Conservation (phyloP, 2,113 vertebrate genomes). For the Planiliza haematocheilus region DNA sequence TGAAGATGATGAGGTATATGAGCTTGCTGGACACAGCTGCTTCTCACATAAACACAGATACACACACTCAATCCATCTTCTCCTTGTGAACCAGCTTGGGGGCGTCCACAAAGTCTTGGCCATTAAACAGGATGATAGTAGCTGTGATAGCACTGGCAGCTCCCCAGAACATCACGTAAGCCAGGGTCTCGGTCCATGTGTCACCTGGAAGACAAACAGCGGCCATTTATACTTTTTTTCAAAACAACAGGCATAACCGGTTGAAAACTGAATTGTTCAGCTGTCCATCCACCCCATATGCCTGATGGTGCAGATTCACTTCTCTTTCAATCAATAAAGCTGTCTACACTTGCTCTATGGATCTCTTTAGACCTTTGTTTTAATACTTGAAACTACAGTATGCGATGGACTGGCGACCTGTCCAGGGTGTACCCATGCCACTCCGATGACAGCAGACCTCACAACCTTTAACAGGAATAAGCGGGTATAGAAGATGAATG, state of each 20-base stretch:
- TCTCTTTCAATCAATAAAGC: no score
- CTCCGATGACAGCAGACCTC: no score
- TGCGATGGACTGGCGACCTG: no score
- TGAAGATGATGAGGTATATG: constrained; percentile 55
- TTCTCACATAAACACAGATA: constrained; percentile 76
- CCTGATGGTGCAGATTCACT: no score
- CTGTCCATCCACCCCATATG: no score
- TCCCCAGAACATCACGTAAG: constrained; percentile 96
- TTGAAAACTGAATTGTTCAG: no score
- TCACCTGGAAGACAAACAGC: constrained; percentile 85
- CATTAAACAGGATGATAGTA: constrained; percentile 94
- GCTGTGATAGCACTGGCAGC: constrained; percentile 91
- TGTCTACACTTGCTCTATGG: no score
- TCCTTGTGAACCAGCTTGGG: constrained; percentile 98
- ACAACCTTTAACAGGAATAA: no score
- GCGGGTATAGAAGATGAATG: no score
- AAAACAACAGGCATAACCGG: neutral
- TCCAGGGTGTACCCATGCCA: no score
- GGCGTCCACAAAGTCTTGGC: constrained; percentile 96
- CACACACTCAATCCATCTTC: constrained; percentile 94
- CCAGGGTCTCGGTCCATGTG: constrained; percentile 95
- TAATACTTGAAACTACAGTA: no score
- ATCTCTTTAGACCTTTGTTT: no score
- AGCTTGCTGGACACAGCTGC: constrained; percentile 82
- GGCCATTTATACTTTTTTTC: neutral